Conservation (phyloP, 2,888 invertebrate genomes). For the Sesia bembeciformis region DNA sequence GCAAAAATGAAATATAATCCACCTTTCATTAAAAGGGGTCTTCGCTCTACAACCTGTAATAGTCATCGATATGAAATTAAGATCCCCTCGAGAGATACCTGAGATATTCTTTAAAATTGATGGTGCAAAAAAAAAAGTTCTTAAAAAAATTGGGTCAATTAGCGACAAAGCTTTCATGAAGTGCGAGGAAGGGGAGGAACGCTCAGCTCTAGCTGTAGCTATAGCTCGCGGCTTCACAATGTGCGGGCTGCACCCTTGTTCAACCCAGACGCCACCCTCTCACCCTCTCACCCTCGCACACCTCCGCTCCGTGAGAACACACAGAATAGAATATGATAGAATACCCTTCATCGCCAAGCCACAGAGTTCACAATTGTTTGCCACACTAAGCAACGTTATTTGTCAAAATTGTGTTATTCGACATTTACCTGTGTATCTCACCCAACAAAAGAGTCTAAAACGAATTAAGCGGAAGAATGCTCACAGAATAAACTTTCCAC, state of each 20-base stretch:
- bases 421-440: conserved; percentile 43
- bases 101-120: background rate
- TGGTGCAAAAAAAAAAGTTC: conserved; percentile 21
- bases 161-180: conserved; percentile 39
- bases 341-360: conserved; percentile 4
- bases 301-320: conserved; percentile 10
- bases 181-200: conserved; percentile 36
- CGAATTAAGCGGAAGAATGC: conserved; percentile 34
- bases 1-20: too few species aligned
- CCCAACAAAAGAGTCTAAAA: conserved; percentile 42
- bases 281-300: conserved; percentile 15
- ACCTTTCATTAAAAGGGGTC: too few species aligned
- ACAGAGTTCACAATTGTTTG: conserved; percentile 19
- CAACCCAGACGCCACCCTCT: conserved; percentile 30
- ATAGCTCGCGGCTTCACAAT: conserved; percentile 39
- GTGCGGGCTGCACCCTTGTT: conserved; percentile 44
- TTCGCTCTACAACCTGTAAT: conserved; percentile 9
- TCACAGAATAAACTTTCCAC: conserved; percentile 25
- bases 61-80: conserved; percentile 31
- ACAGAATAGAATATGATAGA: conserved; percentile 1
- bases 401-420: conserved; percentile 38
- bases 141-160: conserved; percentile 64
- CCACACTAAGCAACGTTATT: conserved; percentile 9
- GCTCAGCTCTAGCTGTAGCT: conserved; percentile 32
- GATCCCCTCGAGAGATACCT: conserved; percentile 14